Percentiles rank a stretch among this genome's conserved stretches.
These are phyloP conservation scores for Moxostoma hubbsi DNA, from an alignment of 2,797 vertebrate species.

Conservation along the genomic window DNA sequence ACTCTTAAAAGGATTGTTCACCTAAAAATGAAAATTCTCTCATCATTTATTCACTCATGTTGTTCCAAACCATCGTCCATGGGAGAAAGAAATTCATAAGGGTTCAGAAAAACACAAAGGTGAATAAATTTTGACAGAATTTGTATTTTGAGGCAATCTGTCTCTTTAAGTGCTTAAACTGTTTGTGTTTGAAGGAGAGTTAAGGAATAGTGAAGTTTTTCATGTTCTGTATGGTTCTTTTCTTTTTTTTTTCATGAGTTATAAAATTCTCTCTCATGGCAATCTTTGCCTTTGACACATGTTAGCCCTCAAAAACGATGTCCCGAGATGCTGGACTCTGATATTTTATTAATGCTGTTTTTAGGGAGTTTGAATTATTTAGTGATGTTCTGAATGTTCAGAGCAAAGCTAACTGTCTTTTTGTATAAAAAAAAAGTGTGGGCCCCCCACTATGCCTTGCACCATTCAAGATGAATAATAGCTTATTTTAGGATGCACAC, in stretches of 20 bases:
- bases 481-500: background rate
- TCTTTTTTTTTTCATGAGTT: background rate
- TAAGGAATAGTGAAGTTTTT: background rate
- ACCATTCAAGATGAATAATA: background rate
- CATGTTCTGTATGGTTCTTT: background rate
- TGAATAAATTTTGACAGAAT: too few species aligned
- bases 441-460: background rate
- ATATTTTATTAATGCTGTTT: slow-evolving; percentile 54
- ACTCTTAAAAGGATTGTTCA: too few species aligned
- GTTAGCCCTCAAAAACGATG: background rate
- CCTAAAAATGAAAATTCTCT: too few species aligned
- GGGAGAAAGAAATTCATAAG: too few species aligned
- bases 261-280: slow-evolving; percentile 1
- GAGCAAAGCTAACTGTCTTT: slow-evolving; percentile 17
- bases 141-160: background rate
- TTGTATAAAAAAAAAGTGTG: slow-evolving; percentile 17
- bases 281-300: slow-evolving; percentile 2
- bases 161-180: slow-evolving; percentile 3
- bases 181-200: background rate
- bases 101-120: too few species aligned
- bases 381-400: slow-evolving; percentile 28
- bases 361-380: slow-evolving; percentile 49
- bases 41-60: too few species aligned
- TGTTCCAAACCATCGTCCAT: too few species aligned
- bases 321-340: slow-evolving; percentile 6